A percentile compares a stretch with the other conserved stretches of the same genome.
phyloP scores from a whole-genome alignment of 2,888 invertebrate species.

The Autographa pulchrina region DNA sequence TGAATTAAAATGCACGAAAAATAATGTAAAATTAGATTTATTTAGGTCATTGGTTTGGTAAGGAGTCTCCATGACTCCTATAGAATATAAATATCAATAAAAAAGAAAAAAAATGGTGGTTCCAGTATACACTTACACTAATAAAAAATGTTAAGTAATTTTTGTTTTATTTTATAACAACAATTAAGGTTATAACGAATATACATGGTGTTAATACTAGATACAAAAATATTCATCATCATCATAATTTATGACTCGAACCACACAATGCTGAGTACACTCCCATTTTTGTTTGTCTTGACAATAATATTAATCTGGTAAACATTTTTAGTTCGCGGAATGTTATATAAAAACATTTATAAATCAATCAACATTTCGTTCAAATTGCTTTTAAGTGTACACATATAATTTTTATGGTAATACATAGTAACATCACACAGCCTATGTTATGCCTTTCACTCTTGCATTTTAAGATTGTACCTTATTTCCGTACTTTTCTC shows the following conservation, averaged over 20 bases:
- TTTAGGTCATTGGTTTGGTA: slow-evolving; percentile 71
- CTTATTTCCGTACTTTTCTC: slow-evolving; percentile 16
- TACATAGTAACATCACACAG: neutral
- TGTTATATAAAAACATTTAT: slow-evolving; percentile 3
- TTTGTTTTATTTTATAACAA: slow-evolving; percentile 55
- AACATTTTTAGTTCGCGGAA: slow-evolving; percentile 27
- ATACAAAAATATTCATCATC: too few species aligned
- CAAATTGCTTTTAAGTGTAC: slow-evolving; percentile 16
- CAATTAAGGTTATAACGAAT: neutral
- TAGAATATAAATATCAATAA: slow-evolving; percentile 58
- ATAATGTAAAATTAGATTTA: slow-evolving; percentile 58
- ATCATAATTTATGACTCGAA: too few species aligned
- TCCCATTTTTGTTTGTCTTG: too few species aligned
- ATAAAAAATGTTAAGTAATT: slow-evolving; percentile 65
- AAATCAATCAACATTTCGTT: neutral
- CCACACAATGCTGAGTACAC: too few species aligned
- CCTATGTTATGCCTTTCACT: neutral
- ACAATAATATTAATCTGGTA: neutral
- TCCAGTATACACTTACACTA: slow-evolving; percentile 68
- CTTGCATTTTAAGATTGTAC: neutral
- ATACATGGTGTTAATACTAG: neutral
- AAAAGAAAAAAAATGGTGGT: slow-evolving; percentile 65
- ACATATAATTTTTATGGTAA: too few species aligned
- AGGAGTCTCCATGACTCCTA: slow-evolving; percentile 58
- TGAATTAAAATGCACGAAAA: slow-evolving; percentile 56